Base-by-base conservation (phyloP, 2,113 vertebrate genomes). In the Microtus pennsylvanicus region DNA sequence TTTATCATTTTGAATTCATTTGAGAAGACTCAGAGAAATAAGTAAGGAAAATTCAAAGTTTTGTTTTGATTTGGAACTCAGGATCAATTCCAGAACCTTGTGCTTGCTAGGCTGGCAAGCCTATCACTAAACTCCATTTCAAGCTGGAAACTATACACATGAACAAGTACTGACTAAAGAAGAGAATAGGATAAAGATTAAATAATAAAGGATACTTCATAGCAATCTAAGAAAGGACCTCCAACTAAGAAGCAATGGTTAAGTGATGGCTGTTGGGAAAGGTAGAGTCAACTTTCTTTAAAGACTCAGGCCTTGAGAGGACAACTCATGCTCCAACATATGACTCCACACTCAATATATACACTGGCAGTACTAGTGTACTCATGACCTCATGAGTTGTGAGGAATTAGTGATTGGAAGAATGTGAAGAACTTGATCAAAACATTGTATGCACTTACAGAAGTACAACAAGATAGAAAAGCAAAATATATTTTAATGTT, bases 11-110 rank as follows among this genome's bases (percentile, higher is more conserved):
- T 77, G 9, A 94, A 30, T 63, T 86, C 21, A 70, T 86, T 30
- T 77, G 61, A 77, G 70, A 85, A n/a, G 47, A 86, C 89, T 91
- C 17, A 58, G 72, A 78, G n/a, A 91, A 90, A 38, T 78, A 70
- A 72, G 30, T 21, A 38, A n/a, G 75, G 14, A 38, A 55, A 55
- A 38, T 55, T 52, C 47, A 67, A 47, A 45, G 47, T 78, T 78
- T 55, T 80, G 30, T 80, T 80, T 80, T 52, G 17, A 30, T 82
- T 61, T 45, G 16, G 26, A 45, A 11, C 9, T 22, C 9, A 3
- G 28, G 17, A 69, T 87, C 38, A 50, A 69, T 35, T 50, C 5
- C 16, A 65, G 24, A 30, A 26, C 42, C 33, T 50, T 21, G 28
- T 86, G 83, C 38, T 63, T 63, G 13, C 58, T 63, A 30, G 24